Base-by-base conservation (phyloP, 2,797 vertebrate species). In the Cynodonichthys magdalenae region DNA sequence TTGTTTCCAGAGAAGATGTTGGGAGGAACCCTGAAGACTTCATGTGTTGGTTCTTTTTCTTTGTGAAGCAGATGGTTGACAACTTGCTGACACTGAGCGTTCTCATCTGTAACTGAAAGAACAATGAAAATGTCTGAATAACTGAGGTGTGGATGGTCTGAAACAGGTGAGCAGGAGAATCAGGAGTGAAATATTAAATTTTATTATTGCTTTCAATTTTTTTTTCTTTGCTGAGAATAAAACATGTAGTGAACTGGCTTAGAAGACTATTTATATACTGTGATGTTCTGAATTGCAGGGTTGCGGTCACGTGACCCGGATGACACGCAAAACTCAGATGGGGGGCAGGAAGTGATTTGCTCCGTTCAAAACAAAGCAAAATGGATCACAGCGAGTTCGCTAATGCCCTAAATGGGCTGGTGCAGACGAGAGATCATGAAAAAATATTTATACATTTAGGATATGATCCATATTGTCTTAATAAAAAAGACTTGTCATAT, bases 1-100 rank as follows among this genome's bases (percentile, higher is more conserved):
- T 71, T 47, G 76, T 82, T 80, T 75, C 71, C 81, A 65, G 61
- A 59, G 74, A 74, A 73, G 83, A 83, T 81, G 82, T 85, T 82
- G 65, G 80, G 63, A 78, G 69, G 76, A 78, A 75, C 79, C 80
- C 78, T 41, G 68, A 79, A 69, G 64, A 69, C 82, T 69, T 41
- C 49, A 74, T 62, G 56, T 66, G 9, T n/a, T 48, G 10, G 17
- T 17, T 60, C 74, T 47, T 36, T 7, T 51, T 62, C 68, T 66
- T 47, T 54, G 63, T 47, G 60, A 62, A 63, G 77, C 67, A 74
- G 71, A 63, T 18, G 0, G 64, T 62, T 85, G 88, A 87, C 75
- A 77, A 81, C 71, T 53, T 64, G 74, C 80, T 80, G 75, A 71
- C 65, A 15, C 19, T 11, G 56, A 63, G 53, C 58, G 65, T 79